These are phyloP conservation scores for Epiblema foenella DNA, from an alignment of 2,888 invertebrate species.

Conservation along the genomic window DNA sequence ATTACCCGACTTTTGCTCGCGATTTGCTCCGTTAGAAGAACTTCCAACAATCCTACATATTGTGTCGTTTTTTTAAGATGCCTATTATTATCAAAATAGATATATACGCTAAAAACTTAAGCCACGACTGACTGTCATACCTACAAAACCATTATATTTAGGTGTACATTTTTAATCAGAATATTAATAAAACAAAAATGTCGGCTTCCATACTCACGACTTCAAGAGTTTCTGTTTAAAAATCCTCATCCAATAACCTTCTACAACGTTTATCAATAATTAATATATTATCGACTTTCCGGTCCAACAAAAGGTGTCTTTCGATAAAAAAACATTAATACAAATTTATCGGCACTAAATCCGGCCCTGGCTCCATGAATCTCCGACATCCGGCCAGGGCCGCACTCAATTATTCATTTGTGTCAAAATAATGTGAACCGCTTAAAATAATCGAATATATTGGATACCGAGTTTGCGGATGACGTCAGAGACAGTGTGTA, in stretches of 20 bases:
- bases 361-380: slow-evolving; percentile 61
- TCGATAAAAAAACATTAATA: slow-evolving; percentile 33
- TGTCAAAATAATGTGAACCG: slow-evolving; percentile 75
- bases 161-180: not conserved
- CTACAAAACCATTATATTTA: no score
- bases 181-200: not conserved
- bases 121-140: no score
- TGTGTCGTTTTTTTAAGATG: no score
- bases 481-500: slow-evolving; percentile 16
- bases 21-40: no score
- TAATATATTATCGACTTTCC: slow-evolving; percentile 28
- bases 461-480: slow-evolving; percentile 46
- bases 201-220: not conserved
- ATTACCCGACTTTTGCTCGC: no score
- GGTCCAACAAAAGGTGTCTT: slow-evolving; percentile 21
- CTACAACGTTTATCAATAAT: slow-evolving; percentile 24
- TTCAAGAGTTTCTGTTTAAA: not conserved
- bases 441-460: slow-evolving; percentile 70
- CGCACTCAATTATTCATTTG: slow-evolving; percentile 75
- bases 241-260: not conserved
- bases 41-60: no score
- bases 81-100: not conserved
- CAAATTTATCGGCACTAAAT: slow-evolving; percentile 36
- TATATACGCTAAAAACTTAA: not conserved
- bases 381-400: slow-evolving; percentile 72